These are phyloP conservation scores for Chromobotia macracanthus DNA, from an alignment of 2,797 vertebrate species.

Conservation along the genomic window DNA sequence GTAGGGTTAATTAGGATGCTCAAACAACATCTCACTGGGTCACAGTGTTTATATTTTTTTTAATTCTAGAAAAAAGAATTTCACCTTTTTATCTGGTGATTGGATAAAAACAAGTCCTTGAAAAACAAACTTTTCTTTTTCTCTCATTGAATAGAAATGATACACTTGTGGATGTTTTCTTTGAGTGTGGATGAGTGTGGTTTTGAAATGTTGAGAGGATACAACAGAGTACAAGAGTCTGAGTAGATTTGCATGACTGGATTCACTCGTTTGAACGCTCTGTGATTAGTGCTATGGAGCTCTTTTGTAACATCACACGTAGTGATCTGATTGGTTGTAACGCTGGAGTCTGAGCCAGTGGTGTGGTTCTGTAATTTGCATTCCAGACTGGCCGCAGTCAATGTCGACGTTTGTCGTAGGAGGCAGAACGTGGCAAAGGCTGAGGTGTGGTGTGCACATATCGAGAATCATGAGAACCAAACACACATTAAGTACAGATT, in stretches of 20 bases:
- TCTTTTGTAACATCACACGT: constrained; percentile 69
- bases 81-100: no score
- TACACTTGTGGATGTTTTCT: not conserved
- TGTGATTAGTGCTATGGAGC: constrained; percentile 66
- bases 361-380: constrained; percentile 54
- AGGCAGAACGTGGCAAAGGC: constrained; percentile 32
- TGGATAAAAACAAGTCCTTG: no score
- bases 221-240: constrained; percentile 55
- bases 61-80: no score
- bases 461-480: constrained; percentile 37
- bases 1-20: not conserved
- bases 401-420: constrained; percentile 57
- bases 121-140: no score
- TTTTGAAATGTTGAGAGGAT: constrained; percentile 5
- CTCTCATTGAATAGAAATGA: not conserved
- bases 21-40: no score
- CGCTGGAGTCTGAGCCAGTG: constrained; percentile 38
- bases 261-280: constrained; percentile 16
- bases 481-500: not conserved
- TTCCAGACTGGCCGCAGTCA: constrained; percentile 56
- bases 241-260: constrained; percentile 53
- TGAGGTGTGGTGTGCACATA: constrained; percentile 30
- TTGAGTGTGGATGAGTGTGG: not conserved
- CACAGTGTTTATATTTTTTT: no score
- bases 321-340: constrained; percentile 65